Base-by-base conservation (phyloP, 2,797 vertebrate genomes). In the Spondyliosoma cantharus region DNA sequence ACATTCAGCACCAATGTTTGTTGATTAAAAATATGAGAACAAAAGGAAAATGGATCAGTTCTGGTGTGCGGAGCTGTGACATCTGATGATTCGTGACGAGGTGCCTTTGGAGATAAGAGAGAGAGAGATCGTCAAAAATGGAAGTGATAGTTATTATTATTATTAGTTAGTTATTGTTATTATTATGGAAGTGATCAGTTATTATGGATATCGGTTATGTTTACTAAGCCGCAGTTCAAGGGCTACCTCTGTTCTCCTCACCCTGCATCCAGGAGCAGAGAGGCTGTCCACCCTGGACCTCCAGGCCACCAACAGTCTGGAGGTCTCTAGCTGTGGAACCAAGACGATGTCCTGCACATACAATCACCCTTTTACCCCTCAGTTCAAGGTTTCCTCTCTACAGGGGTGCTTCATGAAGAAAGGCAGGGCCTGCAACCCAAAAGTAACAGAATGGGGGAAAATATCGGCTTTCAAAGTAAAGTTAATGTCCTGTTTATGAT, bases 291-390 rank as follows among this genome's bases (percentile, higher is more conserved):
- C 5, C 15, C 15, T 24, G 4, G 42, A 37, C 9, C 20, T 45
- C n/a, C 29, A 2, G 12, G 9, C 16, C 3, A 0, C 61, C 5
- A 7, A 3, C 1, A 8, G 7, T 50, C n/a, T 5, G 16, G 20
- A 25, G 11, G 16, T 32, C 42, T 63, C 75, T 85, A 87, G 42
- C 53, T 64, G 27, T 65, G 63, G 66, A 82, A 71, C 81, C 86
- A 86, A 46, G 68, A 66, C 0, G 68, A 46, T 17, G 68, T 71
- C 78, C 86, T 89, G 62, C 69, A 75, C 27, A 80, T 45, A 71
- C 9, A 74, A 14, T 27, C n/a, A 64, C 48, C 13, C 25, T 25
- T 65, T 66, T 14, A 66, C 19, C 1, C 22, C 19, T 64, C 17
- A 48, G 8, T 56, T 19, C 22, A 32, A 20, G 4, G 15, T 7